Evolutionary conservation across 2,888 invertebrate genomes (phyloP), one percentile per base, ranked within the genome.

Genomic region (Ferrisia virgata): DNA sequence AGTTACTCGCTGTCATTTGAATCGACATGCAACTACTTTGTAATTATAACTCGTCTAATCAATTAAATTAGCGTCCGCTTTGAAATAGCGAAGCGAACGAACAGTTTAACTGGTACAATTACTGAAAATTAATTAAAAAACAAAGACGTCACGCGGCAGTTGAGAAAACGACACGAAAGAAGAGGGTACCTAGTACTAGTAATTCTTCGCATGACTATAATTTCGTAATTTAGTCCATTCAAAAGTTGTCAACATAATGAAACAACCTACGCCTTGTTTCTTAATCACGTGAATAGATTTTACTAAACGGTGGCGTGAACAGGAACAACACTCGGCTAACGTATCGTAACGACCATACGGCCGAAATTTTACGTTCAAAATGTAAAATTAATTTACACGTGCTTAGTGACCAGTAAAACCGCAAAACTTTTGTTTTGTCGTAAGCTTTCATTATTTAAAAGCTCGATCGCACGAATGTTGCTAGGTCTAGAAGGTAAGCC

Each of bases 221-320:
- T 64, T 64, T 64, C 64, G 15, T 64, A 28, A 25, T 64, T 64
- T 64, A 64, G 64, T 64, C 15, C 28, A 64, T 64, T 64, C 28
- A 28, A 64, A 64, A 64, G 28, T 64, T 64, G 64, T 64, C 64
- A 28, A 64, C 64, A 28, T 64, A 64, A 64, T 28, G 64, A 64
- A 64, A 64, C 28, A 64, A 28, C 28, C 64, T 64, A 28, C 25
- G 28, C 2, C 64, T 25, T 13, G 64, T 28, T 64, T 64, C 64
- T 64, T 64, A 64, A 64, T 64, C 64, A 64, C 64, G 28, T 28
- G 64, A 64, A 64, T 64, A 64, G 25, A 64, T 64, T 64, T 64
- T 28, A 28, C 58, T 28, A 28, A 64, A 28, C 18, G 53, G 8
- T 64, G 28, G 58, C 58, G 58, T 64, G 58, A 64, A 64, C 53